Conservation (phyloP, 1,140 invertebrate genomes). For the Drosophila pseudoananassae region DNA sequence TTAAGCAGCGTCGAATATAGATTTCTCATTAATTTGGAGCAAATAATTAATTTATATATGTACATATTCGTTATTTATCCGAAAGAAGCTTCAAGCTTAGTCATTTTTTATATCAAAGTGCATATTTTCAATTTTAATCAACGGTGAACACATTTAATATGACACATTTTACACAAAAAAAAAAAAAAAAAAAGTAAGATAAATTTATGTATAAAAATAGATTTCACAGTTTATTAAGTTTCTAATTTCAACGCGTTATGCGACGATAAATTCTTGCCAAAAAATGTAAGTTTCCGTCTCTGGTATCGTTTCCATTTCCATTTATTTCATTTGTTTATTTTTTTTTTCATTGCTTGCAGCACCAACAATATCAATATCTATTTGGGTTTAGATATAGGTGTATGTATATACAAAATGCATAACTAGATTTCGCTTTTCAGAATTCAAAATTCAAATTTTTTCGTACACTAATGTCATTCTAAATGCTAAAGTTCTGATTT, state of each 20-base stretch:
- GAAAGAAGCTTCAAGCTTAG: too few relatives aligned
- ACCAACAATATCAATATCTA: slow-evolving; percentile 72
- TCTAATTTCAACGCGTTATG: too few relatives aligned
- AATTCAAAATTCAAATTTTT: slow-evolving; percentile 77
- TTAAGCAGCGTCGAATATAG: too few relatives aligned
- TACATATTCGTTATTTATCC: too few relatives aligned
- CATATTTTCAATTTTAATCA: too few relatives aligned
- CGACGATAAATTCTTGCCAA: slow-evolving; percentile 6
- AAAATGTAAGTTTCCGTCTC: slow-evolving; percentile 10
- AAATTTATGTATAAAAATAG: slow-evolving; percentile 15
- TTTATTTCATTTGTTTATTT: slow-evolving; percentile 38
- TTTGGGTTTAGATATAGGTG: slow-evolving; percentile 45
- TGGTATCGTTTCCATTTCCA: slow-evolving; percentile 14
- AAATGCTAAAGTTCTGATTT: slow-evolving; percentile 69
- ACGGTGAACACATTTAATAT: too few relatives aligned
- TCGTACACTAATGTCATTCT: slow-evolving; percentile 53
- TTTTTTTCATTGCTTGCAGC: slow-evolving; percentile 68
- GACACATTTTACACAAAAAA: too few relatives aligned
- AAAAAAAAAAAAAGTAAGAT: too few relatives aligned
- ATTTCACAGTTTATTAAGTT: slow-evolving; percentile 23
- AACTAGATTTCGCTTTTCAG: slow-evolving; percentile 72
- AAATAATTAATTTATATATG: too few relatives aligned
- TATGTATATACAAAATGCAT: slow-evolving; percentile 77
- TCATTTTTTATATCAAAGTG: too few relatives aligned
- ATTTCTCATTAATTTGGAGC: too few relatives aligned